Base-by-base conservation (phyloP, 2,888 invertebrate genomes). In the Neria commutata region DNA sequence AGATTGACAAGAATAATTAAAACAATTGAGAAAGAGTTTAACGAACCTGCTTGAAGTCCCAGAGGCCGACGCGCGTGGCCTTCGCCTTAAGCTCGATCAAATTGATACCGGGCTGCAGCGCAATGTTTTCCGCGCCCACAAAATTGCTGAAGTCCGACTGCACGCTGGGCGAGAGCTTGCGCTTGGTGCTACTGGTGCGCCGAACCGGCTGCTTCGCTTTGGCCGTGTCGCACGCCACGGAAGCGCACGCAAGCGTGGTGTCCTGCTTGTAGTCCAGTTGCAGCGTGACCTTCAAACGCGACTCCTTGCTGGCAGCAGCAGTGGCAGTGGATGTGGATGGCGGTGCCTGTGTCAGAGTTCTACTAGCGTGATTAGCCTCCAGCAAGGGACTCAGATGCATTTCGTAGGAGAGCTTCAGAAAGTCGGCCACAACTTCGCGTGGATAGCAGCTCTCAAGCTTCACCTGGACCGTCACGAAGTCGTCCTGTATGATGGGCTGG, bases 221-320 rank as follows among this genome's bases (percentile, higher is more conserved):
- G 0, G 85, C 84, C 69, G 86, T 88, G 63, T 86, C 86, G 68
- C 90, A 90, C 25, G 89, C 87, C 2, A 94, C 88, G 2, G 89
- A 89, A 0, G 90, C 91, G 66, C 89, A 87, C 51, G 88, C 88
- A 5, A 95, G 81, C 24, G 88, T 89, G 72, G 89, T 91, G 77
- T 95, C 93, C 78, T 94, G 91, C 76, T 92, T 91, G 75, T 89
- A 90, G 72, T 91, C 90, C 33, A 92, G 79, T 75, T 89, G 88
- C 45, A 89, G 86, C 42, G 86, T 86, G 55, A 92, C 88, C 56
- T 86, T 85, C 1, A 77, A 54, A 1, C 73, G 73, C 2, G 74
- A 67, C 26, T 73, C 72, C 52, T 68, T 74, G 4, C 50, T 48
- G 26, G 61, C 54, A n/a, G n/a, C n/a, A n/a, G n/a, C n/a, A n/a